These are phyloP conservation scores for Harmothoe impar DNA, from an alignment of 2,888 invertebrate genomes.

Conservation along the genomic window DNA sequence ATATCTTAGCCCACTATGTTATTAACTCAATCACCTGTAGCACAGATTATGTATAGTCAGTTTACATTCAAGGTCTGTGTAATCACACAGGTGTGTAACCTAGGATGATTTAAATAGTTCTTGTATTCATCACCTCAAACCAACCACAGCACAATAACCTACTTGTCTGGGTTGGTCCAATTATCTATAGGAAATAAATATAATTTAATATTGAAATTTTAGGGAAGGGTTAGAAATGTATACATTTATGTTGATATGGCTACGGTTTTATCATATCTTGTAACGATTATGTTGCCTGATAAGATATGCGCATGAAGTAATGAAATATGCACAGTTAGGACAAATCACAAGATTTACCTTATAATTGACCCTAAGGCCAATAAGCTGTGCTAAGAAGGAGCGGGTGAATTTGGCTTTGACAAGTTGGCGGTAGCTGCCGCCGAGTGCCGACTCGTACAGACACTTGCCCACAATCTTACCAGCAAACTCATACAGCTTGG, in stretches of 20 bases:
- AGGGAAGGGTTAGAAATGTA: too few species aligned
- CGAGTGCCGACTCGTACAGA: conserved; percentile 95
- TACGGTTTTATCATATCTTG: too few species aligned
- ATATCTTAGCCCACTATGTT: conserved; percentile 83
- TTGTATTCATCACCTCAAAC: too few species aligned
- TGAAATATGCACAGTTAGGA: too few species aligned
- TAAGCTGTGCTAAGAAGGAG: conserved; percentile 96
- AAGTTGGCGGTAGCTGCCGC: conserved; percentile 93
- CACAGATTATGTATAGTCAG: background rate
- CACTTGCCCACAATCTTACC: conserved; percentile 97
- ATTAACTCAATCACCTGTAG: conserved; percentile 89
- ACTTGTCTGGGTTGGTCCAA: too few species aligned
- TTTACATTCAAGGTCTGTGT: background rate
- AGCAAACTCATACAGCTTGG: conserved; percentile 95
- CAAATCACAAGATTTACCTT: conserved; percentile 86
- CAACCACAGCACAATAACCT: too few species aligned
- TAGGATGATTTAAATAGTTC: background rate
- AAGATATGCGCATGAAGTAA: too few species aligned
- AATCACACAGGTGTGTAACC: background rate
- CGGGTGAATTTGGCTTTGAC: conserved; percentile 95
- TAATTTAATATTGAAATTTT: too few species aligned
- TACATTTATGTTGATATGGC: too few species aligned
- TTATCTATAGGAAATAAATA: too few species aligned
- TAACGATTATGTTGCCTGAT: too few species aligned
- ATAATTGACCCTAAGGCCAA: conserved; percentile 95